A percentile compares a stretch with the other conserved stretches of the same genome.
These are phyloP conservation scores for Lepus americanus DNA, from an alignment of 2,113 vertebrate genomes.

Conservation along the genomic window DNA sequence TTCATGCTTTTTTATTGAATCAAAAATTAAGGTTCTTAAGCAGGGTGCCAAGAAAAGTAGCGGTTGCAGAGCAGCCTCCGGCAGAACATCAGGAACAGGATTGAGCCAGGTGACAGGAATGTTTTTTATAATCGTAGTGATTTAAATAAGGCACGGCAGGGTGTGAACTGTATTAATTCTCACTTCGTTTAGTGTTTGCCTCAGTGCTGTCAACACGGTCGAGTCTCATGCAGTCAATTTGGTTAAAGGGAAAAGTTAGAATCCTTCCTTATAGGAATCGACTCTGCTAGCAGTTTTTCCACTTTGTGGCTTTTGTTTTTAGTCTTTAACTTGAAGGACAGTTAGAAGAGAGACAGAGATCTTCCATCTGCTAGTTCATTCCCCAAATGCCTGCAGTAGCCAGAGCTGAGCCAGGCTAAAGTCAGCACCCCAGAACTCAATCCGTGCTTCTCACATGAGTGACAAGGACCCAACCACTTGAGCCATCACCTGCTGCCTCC, in stretches of 20 bases:
- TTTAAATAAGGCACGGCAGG: conserved; percentile 74
- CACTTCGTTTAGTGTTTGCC: conserved; percentile 69
- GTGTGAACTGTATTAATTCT: conserved; percentile 71
- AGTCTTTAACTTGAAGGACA: no score
- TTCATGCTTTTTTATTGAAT: conserved; percentile 52
- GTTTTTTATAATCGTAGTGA: conserved; percentile 61
- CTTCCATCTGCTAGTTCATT: no score
- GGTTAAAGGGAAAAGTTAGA: conserved; percentile 61
- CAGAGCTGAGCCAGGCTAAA: no score
- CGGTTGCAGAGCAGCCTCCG: conserved; percentile 7
- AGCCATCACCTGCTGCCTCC: no score
- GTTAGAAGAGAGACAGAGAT: no score
- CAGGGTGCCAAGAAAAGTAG: conserved; percentile 39
- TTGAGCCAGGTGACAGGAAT: conserved; percentile 71
- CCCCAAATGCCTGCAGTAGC: no score
- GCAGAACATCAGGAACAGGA: conserved; percentile 61
- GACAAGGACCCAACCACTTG: no score
- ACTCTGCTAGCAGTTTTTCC: conserved; percentile 50
- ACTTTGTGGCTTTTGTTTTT: conserved; percentile 42
- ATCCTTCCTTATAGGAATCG: conserved; percentile 30
- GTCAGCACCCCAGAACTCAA: no score
- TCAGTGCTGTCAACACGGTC: conserved; percentile 50
- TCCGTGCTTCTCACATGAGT: no score
- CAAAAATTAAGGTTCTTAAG: conserved; percentile 67
- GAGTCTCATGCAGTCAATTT: conserved; percentile 60